These are phyloP conservation scores for Taurulus bubalis DNA, from an alignment of 2,113 vertebrate species.

Conservation along the genomic window DNA sequence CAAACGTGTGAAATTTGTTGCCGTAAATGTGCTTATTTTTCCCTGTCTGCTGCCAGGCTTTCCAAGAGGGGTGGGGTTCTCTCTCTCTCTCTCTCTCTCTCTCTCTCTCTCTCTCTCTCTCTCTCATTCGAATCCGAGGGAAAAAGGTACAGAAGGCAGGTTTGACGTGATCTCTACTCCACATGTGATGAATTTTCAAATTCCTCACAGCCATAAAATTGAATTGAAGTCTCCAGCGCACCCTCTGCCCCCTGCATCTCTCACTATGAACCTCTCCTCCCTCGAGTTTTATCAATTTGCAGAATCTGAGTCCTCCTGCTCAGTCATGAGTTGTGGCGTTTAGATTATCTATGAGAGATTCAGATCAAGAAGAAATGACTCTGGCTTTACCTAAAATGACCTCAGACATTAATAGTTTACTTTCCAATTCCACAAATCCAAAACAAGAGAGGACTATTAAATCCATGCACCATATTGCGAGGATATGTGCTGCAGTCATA, in stretches of 20 bases:
- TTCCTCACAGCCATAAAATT: slow-evolving; percentile 81
- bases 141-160: slow-evolving; percentile 56
- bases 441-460: slow-evolving; percentile 37
- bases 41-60: slow-evolving; percentile 26
- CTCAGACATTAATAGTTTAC: slow-evolving; percentile 55
- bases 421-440: slow-evolving; percentile 53
- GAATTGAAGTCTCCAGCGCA: slow-evolving; percentile 70
- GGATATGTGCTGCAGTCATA: slow-evolving; percentile 34
- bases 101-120: neutral
- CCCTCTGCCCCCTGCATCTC: slow-evolving; percentile 66
- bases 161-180: slow-evolving; percentile 69
- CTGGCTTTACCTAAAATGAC: slow-evolving; percentile 51
- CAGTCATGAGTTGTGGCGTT: slow-evolving; percentile 45
- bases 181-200: slow-evolving; percentile 79
- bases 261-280: slow-evolving; percentile 61
- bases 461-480: neutral
- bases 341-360: slow-evolving; percentile 60
- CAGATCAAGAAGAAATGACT: slow-evolving; percentile 65
- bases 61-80: slow-evolving; percentile 4
- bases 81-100: neutral
- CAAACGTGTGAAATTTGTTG: slow-evolving; percentile 68
- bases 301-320: slow-evolving; percentile 67
- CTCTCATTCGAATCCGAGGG: slow-evolving; percentile 53
- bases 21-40: slow-evolving; percentile 63
- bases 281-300: slow-evolving; percentile 72